Base-by-base conservation (phyloP, 2,113 vertebrate species). In the Sylvia atricapilla region DNA sequence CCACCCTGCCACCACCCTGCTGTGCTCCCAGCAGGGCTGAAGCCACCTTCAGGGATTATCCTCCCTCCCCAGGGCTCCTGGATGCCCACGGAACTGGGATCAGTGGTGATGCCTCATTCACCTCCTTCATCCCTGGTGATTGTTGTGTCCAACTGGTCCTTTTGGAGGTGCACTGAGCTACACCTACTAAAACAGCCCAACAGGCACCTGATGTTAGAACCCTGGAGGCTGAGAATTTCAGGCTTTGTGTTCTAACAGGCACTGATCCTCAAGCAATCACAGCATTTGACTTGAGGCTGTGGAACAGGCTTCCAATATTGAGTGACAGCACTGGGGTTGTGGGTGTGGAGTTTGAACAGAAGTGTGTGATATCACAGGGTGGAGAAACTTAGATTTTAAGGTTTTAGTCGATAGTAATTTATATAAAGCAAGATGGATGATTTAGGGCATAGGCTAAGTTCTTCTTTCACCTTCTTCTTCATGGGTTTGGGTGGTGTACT, bases 41-140 rank as follows among this genome's bases (percentile, higher is more conserved):
- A 0, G 1, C 5, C 11, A 56, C 1, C 30, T 16, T 50, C 35
- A 27, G 13, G 53, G 43, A 27, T 62, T 25, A 13, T 28, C 11
- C 23, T 69, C 52, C n/a, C 49, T 52, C 19, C 4, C 19, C 39
- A 74, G 60, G 31, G 33, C 56, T 94, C n/a, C 78, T 39, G 1
- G 2, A 2, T 60, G 69, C 41, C 79, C 22, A 1, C 2, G 8
- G n/a, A 13, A 24, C 18, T 68, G 82, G 63, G 10, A 37, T 23
- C 8, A 12, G 37, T 10, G 41, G 14, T 16, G 77, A 41, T 25
- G 13, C 19, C 58, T 80, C 62, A 13, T 67, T 49, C 89, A 13
- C 25, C 69, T 58, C 31, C 37, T 37, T 66, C 0, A 0, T 50
- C 39, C 31, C 4, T 27, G 16, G 7, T 5, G 8, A 41, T 19